phyloP scores from a whole-genome alignment of 2,888 invertebrate genomes.

The Colletes collaris region DNA sequence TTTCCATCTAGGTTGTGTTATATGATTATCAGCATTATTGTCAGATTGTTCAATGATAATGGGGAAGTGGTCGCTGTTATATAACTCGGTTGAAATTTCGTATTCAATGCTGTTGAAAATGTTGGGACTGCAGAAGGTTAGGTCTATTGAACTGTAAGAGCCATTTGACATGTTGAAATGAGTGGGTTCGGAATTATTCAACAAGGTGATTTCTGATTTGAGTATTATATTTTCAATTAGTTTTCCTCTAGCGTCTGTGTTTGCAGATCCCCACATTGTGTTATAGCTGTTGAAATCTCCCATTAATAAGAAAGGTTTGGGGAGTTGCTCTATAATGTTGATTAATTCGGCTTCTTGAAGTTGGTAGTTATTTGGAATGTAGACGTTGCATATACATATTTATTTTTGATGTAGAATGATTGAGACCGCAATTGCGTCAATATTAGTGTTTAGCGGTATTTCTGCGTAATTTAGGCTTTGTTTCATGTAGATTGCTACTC shows the following conservation, averaged over 20 bases:
- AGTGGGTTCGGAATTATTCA: no score
- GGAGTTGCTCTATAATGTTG: background rate
- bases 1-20: background rate
- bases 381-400: slow-evolving; percentile 16
- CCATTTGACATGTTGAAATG: no score
- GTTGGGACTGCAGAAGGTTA: background rate
- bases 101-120: background rate
- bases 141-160: slow-evolving; percentile 1
- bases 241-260: background rate
- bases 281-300: slow-evolving; percentile 10
- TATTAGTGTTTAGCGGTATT: background rate
- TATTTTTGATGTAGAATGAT: background rate
- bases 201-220: background rate
- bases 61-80: slow-evolving; percentile 22
- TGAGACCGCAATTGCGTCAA: background rate
- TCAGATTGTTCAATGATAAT: background rate
- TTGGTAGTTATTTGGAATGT: background rate
- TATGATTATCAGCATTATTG: background rate
- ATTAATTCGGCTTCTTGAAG: background rate
- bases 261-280: background rate
- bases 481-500: no score
- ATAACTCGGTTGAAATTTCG: background rate
- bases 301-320: background rate
- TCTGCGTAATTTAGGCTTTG: background rate
- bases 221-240: background rate